Base-by-base conservation (phyloP, 2,113 vertebrate genomes). In the Atrichornis clamosus region DNA sequence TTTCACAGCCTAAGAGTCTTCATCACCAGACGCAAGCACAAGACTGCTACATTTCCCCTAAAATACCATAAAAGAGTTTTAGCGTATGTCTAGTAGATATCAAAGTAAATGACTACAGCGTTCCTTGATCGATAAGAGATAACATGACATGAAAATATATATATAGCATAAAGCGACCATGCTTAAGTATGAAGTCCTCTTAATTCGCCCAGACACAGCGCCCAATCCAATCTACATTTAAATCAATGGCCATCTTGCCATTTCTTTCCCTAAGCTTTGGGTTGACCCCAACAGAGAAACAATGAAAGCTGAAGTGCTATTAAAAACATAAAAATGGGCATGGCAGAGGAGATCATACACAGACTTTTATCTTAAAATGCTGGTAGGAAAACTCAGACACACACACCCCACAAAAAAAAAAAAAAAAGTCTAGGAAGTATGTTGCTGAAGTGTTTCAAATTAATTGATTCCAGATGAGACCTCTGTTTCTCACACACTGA, bases 381-480 rank as follows among this genome's bases (percentile, higher is more conserved):
- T 33, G 64, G 41, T 26, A 50, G 33, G 49, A 93, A 86, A 84
- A 56, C 26, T 44, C 46, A 82, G 28, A 42, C 53, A 11, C 35
- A n/a, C 30, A 12, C 17, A 39, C 39, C 24, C 37, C 39, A 41
- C 39, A 9, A 18, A 39, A 37, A 60, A 32, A 55, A 52, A 52
- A n/a, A 73, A 84, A 64, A 32, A 52, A 53, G n/a, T 76, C 75
- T 91, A 86, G 30, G 60, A 95, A 87, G 83, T 91, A 65, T 55
- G 37, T 22, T 75, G 72, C n/a, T 78, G 30, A 75, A 63, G 82
- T 59, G 53, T n/a, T 96, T 60, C 82, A 62, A 84, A 86, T 70
- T 89, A 98, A 97, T 89, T 90, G 96, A 91, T 91, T 95, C 97
- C 93, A 95, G 84, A 94, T 87, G 97, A 96, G 93, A 95, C 42